Base-by-base conservation (phyloP, 2,888 invertebrate species). In the Plusia festucae region DNA sequence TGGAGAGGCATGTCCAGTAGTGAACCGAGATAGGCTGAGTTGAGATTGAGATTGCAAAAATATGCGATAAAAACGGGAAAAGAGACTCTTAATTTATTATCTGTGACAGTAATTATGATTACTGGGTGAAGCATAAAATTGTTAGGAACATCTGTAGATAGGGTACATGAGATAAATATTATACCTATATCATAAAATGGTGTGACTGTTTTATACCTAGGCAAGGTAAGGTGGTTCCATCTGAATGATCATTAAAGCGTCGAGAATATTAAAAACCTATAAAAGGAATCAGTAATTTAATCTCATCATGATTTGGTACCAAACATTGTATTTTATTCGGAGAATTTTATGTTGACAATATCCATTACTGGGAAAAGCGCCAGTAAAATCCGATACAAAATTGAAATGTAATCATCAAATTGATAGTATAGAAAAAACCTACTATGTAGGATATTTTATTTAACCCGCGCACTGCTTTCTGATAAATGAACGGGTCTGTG, bases 401-500 rank as follows among this genome's bases (percentile, higher is more conserved):
- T 53, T 18, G 44, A 60, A 63, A 64, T 62, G 65, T 76, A 69
- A 73, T 76, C 63, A 66, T 65, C 56, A 72, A 64, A 69, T 76
- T 69, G 73, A 69, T 61, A 54, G 58, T 63, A 63, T 49, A 60
- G 54, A 57, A 70, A 73, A 57, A 65, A 49, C 9, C 55, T 32
- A 61, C 49, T 68, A 55, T 53, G 55, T 55, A 30, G 62, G 78
- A 84, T 83, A 85, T 85, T 83, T 85, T 84, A 85, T 88, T 87
- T 82, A 84, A 83, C 76, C 80, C 82, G 75, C 72, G 76, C 82
- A 76, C 73, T 79, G 81, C 84, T 83, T 79, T 79, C 81, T 85
- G 86, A 87, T 86, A 90, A 92, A 92, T 90, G 90, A 89, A 86
- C 83, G 85, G 80, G 82, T 75, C 76, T 73, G 78, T 79, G 82